These are phyloP conservation scores for Hippasteria phrygiana DNA, from an alignment of 53 echinoderm and acorn worm species.

Conservation along the genomic window DNA sequence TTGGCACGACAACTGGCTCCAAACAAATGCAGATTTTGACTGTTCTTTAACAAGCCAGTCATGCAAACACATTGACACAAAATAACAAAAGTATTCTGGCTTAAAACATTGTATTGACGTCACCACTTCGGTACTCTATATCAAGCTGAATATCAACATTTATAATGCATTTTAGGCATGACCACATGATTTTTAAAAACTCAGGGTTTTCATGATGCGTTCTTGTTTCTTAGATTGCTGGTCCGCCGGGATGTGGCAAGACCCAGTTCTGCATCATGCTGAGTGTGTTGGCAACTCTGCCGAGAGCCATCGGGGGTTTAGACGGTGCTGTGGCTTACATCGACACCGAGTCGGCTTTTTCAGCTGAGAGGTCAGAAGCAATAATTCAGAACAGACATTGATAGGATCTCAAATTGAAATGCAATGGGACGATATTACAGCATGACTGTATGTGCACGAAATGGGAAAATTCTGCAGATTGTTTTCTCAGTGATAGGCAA, in stretches of 20 bases:
- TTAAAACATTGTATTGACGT: no score
- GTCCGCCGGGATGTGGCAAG: slow-evolving; percentile 98
- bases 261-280: slow-evolving; percentile 97
- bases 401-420: no score
- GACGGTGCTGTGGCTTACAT: slow-evolving; percentile 88
- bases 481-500: no score
- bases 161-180: slow-evolving; percentile 7
- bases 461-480: no score
- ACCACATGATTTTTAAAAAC: not conserved
- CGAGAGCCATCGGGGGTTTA: slow-evolving; percentile 72
- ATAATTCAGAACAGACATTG: not conserved
- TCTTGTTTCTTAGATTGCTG: slow-evolving; percentile 81
- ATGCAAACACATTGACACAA: no score
- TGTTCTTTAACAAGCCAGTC: no score
- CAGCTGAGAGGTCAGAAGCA: slow-evolving; percentile 85
- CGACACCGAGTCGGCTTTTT: slow-evolving; percentile 97
- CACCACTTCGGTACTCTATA: no score
- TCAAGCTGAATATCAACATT: not conserved
- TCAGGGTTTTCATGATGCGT: not conserved
- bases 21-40: no score
- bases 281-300: slow-evolving; percentile 88
- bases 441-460: no score
- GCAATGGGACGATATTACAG: no score
- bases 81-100: no score
- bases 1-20: no score